These are phyloP conservation scores for Apaloderma vittatum DNA, from an alignment of 2,113 vertebrate genomes.

Conservation along the genomic window DNA sequence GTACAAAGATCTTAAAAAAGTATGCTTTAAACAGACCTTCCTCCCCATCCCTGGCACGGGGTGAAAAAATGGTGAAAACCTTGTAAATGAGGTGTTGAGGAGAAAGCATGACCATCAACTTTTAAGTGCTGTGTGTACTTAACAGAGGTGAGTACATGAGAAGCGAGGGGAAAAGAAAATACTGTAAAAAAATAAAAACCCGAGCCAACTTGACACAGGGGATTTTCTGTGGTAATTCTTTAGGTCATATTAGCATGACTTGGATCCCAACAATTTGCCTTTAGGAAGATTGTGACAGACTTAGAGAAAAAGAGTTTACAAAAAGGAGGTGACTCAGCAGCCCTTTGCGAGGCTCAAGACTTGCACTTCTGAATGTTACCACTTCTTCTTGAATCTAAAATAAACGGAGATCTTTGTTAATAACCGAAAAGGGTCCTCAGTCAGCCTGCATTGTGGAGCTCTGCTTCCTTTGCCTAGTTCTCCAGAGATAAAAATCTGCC, in stretches of 20 bases:
- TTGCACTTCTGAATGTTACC: background rate
- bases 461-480: background rate
- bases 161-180: background rate
- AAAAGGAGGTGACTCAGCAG: background rate
- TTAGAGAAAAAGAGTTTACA: background rate
- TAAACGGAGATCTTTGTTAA: background rate
- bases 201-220: background rate
- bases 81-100: background rate
- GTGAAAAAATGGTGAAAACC: background rate
- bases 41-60: background rate
- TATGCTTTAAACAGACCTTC: background rate
- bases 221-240: background rate
- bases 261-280: background rate
- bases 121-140: background rate
- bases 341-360: background rate
- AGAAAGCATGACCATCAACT: background rate
- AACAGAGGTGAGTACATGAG: background rate
- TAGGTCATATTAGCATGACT: background rate
- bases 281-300: background rate
- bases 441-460: background rate
- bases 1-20: background rate
- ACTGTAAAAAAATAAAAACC: background rate
- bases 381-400: background rate
- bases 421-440: background rate
- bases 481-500: conserved; percentile 42